Percentiles rank a stretch among this genome's conserved stretches.
These are phyloP conservation scores for Dione juno DNA, from an alignment of 2,888 invertebrate genomes.

Conservation along the genomic window DNA sequence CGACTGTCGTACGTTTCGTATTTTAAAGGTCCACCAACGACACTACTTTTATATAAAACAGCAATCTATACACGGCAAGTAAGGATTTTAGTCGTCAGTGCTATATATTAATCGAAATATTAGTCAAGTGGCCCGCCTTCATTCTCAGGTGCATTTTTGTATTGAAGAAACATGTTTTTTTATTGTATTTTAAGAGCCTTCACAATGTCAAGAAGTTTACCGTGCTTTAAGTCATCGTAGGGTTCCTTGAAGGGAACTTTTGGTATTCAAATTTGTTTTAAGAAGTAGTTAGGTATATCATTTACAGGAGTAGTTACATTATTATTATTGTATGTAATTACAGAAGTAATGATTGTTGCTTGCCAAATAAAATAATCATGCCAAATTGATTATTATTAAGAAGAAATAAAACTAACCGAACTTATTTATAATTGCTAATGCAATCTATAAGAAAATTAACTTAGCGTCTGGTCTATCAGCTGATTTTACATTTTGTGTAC, in stretches of 20 bases:
- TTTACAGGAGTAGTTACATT: no score
- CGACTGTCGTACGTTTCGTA: conserved; percentile 52
- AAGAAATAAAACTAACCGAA: no score
- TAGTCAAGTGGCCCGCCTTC: conserved; percentile 82
- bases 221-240: conserved; percentile 72
- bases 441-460: no score
- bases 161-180: conserved; percentile 78
- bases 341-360: no score
- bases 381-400: no score
- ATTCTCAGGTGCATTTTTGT: conserved; percentile 84
- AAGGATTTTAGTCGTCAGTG: conserved; percentile 54
- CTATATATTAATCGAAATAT: conserved; percentile 78
- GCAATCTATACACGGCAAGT: conserved; percentile 51
- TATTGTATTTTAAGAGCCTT: conserved; percentile 74
- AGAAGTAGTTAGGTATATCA: no score
- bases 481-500: not conserved
- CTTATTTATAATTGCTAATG: no score
- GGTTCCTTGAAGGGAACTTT: conserved; percentile 49
- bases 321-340: no score
- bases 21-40: conserved; percentile 26
- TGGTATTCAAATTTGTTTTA: conserved; percentile 1
- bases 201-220: conserved; percentile 74
- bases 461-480: no score
- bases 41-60: not conserved
- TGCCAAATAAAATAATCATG: no score